Base-by-base conservation (phyloP, 1,140 invertebrate species). In the Euura lappo region DNA sequence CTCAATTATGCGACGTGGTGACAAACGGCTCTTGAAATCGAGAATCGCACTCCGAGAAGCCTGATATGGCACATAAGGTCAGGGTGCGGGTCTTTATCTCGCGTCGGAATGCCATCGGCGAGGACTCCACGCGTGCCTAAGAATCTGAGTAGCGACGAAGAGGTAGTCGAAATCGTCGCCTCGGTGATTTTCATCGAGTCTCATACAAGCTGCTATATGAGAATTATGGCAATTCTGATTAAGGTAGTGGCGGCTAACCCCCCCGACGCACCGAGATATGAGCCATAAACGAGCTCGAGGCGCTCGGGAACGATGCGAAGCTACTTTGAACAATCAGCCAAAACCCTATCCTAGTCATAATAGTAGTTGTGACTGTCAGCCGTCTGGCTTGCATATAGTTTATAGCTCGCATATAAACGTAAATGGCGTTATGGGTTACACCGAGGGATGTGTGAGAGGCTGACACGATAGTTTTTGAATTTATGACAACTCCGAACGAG, bases 31-130 rank as follows among this genome's bases (percentile, higher is more conserved):
- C 13, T 11, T 28, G 28, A 28, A 28, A 28, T 28, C 28, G 28
- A 28, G 28, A 28, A 1, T 28, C 28, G 28, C 28, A 28, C 28
- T 28, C 28, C 28, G 79, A 69, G 78, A 79, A 76, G 74, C 83
- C 82, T 79, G 81, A 86, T 84, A 85, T 83, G 80, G 78, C 78
- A 79, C 81, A 83, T 83, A 85, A 85, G 84, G 84, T 86, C 83
- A 86, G 85, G 84, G 82, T 82, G 80, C 79, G 81, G 78, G 73
- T 76, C 76, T 75, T 77, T 79, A 79, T 79, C 79, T 79, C 79
- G 80, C 78, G 77, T 76, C 82, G 81, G 83, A 85, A 85, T 85
- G 84, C 82, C 82, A 85, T 85, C 84, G 83, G 82, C 78, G 78
- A 77, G 8, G 13, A 60, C 44, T 70, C 69, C 3, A 70, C n/a